Conservation (phyloP, 2,888 invertebrate genomes). For the Lepidochrysops patricia region DNA sequence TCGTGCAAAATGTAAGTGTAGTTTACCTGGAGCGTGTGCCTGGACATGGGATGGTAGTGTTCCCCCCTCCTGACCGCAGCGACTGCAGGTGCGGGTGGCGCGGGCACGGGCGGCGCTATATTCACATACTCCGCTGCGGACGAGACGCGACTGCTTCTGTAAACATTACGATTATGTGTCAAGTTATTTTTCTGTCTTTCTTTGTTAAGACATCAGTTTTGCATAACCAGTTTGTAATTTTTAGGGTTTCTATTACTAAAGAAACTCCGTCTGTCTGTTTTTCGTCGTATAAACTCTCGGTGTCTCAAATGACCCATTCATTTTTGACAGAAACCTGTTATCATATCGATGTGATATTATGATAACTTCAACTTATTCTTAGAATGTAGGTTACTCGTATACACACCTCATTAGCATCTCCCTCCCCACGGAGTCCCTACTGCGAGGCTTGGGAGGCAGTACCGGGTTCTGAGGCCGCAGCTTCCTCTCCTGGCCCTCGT, state of each 20-base stretch:
- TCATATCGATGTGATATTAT: too few relatives aligned
- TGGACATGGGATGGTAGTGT: constrained; percentile 78
- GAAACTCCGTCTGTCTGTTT: too few relatives aligned
- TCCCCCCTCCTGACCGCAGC: constrained; percentile 42
- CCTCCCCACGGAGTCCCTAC: constrained; percentile 58
- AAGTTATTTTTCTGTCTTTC: too few relatives aligned
- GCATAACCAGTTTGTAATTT: too few relatives aligned
- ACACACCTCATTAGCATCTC: constrained; percentile 67
- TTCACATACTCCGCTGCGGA: constrained; percentile 74
- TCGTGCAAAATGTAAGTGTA: background rate
- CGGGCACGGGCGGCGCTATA: constrained; percentile 53
- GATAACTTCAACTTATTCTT: too few relatives aligned
- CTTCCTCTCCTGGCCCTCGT: constrained; percentile 40
- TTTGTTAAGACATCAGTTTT: too few relatives aligned
- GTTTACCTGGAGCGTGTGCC: constrained; percentile 78
- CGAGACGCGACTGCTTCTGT: constrained; percentile 74
- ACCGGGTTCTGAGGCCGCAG: constrained; percentile 41
- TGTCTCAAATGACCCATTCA: too few relatives aligned
- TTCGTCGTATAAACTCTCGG: too few relatives aligned
- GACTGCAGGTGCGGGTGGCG: constrained; percentile 42
- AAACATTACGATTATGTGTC: too few relatives aligned
- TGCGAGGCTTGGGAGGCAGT: constrained; percentile 58
- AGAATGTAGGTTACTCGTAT: too few relatives aligned
- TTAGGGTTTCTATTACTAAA: too few relatives aligned
- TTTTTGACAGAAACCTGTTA: too few relatives aligned